phyloP scores from a whole-genome alignment of 2,113 vertebrate species.

The Albula goreensis region DNA sequence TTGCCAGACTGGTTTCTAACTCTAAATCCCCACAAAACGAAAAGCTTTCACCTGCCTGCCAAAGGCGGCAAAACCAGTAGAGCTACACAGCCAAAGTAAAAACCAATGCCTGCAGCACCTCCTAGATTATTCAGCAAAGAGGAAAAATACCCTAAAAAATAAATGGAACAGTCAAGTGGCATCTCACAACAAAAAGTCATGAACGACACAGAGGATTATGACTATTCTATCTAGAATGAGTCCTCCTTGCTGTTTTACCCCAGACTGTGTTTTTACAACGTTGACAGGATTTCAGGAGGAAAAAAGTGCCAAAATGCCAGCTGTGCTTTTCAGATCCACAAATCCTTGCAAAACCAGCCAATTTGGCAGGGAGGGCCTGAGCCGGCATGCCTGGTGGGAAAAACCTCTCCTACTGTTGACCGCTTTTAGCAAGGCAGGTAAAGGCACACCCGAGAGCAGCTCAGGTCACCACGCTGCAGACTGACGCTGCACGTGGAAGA shows the following conservation, averaged over 20 bases:
- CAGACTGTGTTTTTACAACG: not conserved
- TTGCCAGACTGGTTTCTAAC: not conserved
- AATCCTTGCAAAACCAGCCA: not conserved
- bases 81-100: not conserved
- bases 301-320: not conserved
- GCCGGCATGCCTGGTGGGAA: too few species aligned
- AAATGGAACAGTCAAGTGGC: not conserved
- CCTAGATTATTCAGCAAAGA: not conserved
- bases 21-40: not conserved
- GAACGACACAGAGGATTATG: not conserved
- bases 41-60: not conserved
- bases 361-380: not conserved
- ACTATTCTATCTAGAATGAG: not conserved
- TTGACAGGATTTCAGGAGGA: not conserved
- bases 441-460: not conserved
- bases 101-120: not conserved
- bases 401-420: too few species aligned
- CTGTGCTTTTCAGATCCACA: not conserved
- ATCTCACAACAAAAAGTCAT: not conserved
- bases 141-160: not conserved
- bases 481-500: not conserved
- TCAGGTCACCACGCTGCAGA: not conserved
- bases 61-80: not conserved
- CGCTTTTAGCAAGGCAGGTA: not conserved
- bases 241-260: not conserved